Conservation (phyloP, 2,113 vertebrate genomes). For the Damaliscus lunatus region DNA sequence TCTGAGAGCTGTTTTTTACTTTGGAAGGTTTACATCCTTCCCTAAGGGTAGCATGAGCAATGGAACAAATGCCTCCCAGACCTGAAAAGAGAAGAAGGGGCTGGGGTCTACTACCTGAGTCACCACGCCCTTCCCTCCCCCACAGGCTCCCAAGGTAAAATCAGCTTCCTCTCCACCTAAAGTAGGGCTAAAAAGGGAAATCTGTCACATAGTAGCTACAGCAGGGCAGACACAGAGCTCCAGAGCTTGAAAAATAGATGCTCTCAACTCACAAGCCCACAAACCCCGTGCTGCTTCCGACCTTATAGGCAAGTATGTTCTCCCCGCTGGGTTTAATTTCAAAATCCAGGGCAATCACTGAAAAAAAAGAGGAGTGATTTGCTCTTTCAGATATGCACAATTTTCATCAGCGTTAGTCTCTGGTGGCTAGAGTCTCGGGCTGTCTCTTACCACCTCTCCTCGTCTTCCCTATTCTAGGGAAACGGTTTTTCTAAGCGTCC, state of each 20-base stretch:
- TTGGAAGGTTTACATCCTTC: background rate
- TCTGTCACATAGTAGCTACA: background rate
- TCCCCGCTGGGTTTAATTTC: constrained; percentile 52
- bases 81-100: background rate
- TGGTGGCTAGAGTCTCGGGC: background rate
- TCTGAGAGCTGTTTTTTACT: background rate
- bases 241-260: constrained; percentile 34
- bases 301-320: constrained; percentile 20
- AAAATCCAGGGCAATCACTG: constrained; percentile 56
- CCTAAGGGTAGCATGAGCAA: background rate
- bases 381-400: constrained; percentile 31
- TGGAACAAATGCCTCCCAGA: background rate
- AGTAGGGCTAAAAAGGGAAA: background rate
- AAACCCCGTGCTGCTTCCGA: background rate
- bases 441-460: constrained; percentile 5
- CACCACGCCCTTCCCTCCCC: background rate
- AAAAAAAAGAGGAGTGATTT: constrained; percentile 15
- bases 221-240: background rate
- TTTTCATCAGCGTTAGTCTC: constrained; percentile 44
- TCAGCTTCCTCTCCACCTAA: background rate
- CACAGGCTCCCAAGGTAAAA: background rate
- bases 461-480: background rate
- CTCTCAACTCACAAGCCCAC: background rate
- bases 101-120: background rate
- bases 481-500: background rate